Evolutionary conservation across 2,113 vertebrate genomes (phyloP), one percentile per base, ranked within the genome.

Genomic region (Corvus hawaiiensis): DNA sequence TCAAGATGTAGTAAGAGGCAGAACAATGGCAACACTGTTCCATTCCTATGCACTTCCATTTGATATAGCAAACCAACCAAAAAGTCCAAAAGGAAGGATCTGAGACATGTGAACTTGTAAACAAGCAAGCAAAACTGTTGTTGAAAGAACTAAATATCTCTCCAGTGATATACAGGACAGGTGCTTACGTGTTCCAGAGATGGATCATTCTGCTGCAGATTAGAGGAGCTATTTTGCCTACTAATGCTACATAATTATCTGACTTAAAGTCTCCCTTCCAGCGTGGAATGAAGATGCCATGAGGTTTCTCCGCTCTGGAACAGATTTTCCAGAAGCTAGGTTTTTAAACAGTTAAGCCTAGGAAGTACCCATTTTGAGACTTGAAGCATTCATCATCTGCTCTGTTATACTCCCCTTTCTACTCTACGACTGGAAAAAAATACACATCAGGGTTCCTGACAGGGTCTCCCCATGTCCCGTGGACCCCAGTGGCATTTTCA

Each of bases 361-460:
- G 12, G 71, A 89, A 16, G 4, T 23, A 85, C 6, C 26, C 33
- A 10, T 35, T 84, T 82, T 87, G 14, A 7, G 9, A 66, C 21
- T 63, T 64, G 44, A 61, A 87, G 74, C 6, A 39, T 62, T 80
- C 18, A 27, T 87, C 8, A 19, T 44, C 41, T 56, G 7, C 18
- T 54, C 46, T 62, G 16, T 43, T 68, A 32, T 37, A 72, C 48
- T 83, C 16, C 9, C 4, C 4, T 77, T 82, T 69, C 48, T 58
- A 18, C 6, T 44, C 52, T 30, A 24, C 56, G 28, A 84, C n/a
- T 18, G 16, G 20, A 44, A 89, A 72, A 90, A 84, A 59, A 8
- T 0, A 7, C 0, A 7, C 13, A 52, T 11, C 1, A 3, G 11
- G 5, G 12, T 23, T 89, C 21, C 8, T 52, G 26, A 49, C 8